Conservation (phyloP, 2,113 vertebrate genomes). For the Cyphomyrus discorhynchus region DNA sequence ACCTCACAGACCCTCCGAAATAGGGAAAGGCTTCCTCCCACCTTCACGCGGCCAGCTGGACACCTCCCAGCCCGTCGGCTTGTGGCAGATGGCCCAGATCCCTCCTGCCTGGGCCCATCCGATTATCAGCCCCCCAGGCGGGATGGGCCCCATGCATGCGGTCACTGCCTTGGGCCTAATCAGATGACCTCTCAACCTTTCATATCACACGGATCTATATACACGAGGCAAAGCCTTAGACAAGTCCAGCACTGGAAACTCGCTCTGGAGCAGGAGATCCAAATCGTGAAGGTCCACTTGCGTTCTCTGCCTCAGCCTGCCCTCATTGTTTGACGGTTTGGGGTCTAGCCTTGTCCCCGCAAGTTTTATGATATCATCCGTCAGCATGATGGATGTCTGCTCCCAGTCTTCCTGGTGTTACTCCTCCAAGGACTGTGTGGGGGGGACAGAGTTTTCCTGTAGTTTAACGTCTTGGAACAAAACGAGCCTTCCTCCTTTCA, state of each 20-base stretch:
- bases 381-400: background rate
- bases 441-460: background rate
- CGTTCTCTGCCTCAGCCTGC: background rate
- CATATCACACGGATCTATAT: background rate
- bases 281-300: background rate
- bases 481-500: too few relatives aligned
- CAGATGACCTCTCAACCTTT: background rate
- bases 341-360: background rate
- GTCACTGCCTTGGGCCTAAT: background rate
- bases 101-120: background rate
- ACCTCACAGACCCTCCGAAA: background rate
- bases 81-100: slow-evolving; percentile 10
- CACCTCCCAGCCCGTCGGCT: background rate
- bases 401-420: background rate
- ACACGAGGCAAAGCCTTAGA: background rate
- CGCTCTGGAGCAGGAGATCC: background rate
- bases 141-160: background rate
- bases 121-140: background rate
- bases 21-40: background rate
- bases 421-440: background rate
- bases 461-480: background rate
- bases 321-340: background rate
- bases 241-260: background rate
- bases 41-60: background rate
- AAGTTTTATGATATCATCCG: background rate